phyloP scores from a whole-genome alignment of 2,888 invertebrate species.

The Netelia melanura region DNA sequence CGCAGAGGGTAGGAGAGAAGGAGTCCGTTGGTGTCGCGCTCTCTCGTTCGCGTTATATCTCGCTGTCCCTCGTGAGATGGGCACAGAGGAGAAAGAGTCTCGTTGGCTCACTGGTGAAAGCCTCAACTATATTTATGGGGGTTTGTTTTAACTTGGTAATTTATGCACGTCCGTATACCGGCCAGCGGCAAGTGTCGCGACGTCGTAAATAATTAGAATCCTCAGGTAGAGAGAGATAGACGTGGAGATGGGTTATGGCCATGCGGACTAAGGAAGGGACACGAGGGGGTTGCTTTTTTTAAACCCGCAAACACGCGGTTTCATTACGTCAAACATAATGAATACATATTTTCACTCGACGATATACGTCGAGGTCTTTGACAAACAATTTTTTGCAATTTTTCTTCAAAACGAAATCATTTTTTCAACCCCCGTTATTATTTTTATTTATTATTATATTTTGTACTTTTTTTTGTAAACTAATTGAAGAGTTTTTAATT shows the following conservation, averaged over 20 bases:
- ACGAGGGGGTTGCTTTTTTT: neutral
- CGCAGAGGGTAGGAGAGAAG: conserved; percentile 45
- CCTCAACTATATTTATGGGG: conserved; percentile 72
- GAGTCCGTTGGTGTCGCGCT: neutral
- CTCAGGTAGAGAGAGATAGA: conserved; percentile 29
- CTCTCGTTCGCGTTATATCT: neutral
- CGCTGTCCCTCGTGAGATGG: conserved; percentile 27
- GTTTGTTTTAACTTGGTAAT: conserved; percentile 74
- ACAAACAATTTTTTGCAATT: neutral
- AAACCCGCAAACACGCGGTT: conserved; percentile 24
- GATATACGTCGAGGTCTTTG: neutral
- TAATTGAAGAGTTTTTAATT: too few relatives aligned
- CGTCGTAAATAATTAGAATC: conserved; percentile 66
- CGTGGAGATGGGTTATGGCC: neutral
- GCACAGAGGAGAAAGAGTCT: conserved; percentile 53
- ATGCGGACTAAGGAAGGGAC: too few relatives aligned
- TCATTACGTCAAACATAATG: conserved; percentile 28
- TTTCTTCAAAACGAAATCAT: neutral
- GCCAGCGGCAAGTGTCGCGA: conserved; percentile 62
- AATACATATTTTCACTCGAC: conserved; percentile 19
- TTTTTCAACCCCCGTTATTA: neutral
- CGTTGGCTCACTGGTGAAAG: conserved; percentile 13
- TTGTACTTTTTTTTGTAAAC: neutral
- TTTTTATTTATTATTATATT: neutral
- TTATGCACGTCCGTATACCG: conserved; percentile 63